Evolutionary conservation across 2,888 invertebrate genomes (phyloP).

Genomic region (Argyra leucocephala): DNA sequence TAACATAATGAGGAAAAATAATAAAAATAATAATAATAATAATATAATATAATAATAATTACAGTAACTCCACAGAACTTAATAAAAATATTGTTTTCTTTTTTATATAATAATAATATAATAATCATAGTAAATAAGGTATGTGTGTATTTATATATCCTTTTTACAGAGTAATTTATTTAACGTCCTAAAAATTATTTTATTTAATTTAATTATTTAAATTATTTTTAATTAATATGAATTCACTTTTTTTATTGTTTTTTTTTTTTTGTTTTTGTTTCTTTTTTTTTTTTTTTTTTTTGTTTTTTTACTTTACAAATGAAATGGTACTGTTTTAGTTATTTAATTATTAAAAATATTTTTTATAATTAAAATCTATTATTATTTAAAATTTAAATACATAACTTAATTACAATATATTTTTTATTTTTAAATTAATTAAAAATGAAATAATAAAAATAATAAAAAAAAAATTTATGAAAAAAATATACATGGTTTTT

Average conservation of each 20-base stretch:
- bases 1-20: too few relatives aligned
- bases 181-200: not conserved
- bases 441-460: not conserved
- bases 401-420: not conserved
- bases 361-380: not conserved
- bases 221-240: not conserved
- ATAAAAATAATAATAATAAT: too few relatives aligned
- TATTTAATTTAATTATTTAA: not conserved
- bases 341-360: not conserved
- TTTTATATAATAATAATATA: slow-evolving; percentile 1
- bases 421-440: not conserved
- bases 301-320: not conserved
- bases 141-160: not conserved
- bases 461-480: not conserved
- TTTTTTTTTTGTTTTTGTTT: not conserved
- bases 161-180: slow-evolving; percentile 1
- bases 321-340: not conserved
- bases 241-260: too few relatives aligned
- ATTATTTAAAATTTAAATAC: too few relatives aligned
- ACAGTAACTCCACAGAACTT: not conserved
- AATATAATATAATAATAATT: not conserved
- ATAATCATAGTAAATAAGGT: not conserved
- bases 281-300: not conserved
- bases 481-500: not conserved
- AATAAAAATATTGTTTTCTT: not conserved